Base-by-base conservation (phyloP, 2,888 invertebrate species). In the Mythimna lalbum region DNA sequence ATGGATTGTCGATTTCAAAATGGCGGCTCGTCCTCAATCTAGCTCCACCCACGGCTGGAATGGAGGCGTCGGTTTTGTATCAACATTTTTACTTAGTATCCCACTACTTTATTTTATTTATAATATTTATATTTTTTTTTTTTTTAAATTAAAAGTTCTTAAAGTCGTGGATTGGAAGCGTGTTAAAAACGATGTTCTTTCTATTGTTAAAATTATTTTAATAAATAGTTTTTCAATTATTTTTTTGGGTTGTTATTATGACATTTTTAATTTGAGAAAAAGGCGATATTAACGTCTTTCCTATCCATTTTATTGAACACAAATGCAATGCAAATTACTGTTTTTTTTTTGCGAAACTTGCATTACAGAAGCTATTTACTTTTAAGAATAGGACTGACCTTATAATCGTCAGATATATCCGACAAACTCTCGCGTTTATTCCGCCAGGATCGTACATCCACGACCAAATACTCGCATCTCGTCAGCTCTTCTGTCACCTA, bases 11-110 rank as follows among this genome's bases (percentile, higher is more conserved):
- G 4, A 1, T 49, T 50, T 27, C 2, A 49, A 63, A 39, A 79
- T 50, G 36, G 31, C 27, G 0, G 2, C 3, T 17, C 7, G 0
- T 14, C 70, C 27, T 39, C 59, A 33, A n/a, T 63, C 63, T 75
- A 61, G 73, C 77, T 65, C 56, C 69, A 69, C 12, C 53, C 39
- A 68, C 2, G 68, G 47, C 73, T 85, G 84, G 82, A 84, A 86
- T 86, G 80, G 73, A 81, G 65, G 47, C 74, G 73, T 73, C 80
- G 70, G 63, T 57, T 77, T 75, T 75, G 57, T 72, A 69, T 80
- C 74, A 87, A 75, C 86, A 88, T 87, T 89, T 89, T 85, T 78
- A 80, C 89, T 88, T 89, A 89, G 27, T 73, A 83, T 82, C 86
- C 88, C 89, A 61, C 77, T 84, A 83, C 60, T 47, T 77, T 83